phyloP scores from a whole-genome alignment of 1,140 invertebrate genomes.

The Globodera ellingtonae region DNA sequence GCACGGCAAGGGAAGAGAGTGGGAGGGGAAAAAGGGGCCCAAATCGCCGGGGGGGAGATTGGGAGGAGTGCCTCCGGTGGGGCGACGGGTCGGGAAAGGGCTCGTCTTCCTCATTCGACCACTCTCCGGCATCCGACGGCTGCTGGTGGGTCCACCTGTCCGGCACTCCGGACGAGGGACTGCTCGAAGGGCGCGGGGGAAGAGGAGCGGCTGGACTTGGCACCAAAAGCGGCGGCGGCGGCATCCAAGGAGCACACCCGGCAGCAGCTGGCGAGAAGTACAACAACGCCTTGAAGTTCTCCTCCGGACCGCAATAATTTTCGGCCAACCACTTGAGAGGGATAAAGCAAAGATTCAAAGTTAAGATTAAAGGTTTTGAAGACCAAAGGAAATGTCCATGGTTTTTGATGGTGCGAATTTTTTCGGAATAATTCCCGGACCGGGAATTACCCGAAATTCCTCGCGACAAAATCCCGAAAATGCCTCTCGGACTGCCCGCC shows the following conservation, averaged over 20 bases:
- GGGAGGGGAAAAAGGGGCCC: background rate
- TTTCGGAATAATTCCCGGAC: constrained; percentile 33
- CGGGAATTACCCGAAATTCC: constrained; percentile 54
- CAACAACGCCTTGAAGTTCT: constrained; percentile 50
- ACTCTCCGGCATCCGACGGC: background rate
- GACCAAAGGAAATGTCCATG: background rate
- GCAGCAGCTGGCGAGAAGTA: constrained; percentile 51
- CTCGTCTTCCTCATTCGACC: constrained; percentile 1
- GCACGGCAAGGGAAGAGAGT: background rate
- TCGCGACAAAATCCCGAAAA: background rate
- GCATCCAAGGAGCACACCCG: constrained; percentile 20
- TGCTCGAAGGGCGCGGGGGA: background rate
- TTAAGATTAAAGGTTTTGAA: background rate
- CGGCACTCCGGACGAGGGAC: background rate
- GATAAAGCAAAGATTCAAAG: constrained; percentile 4
- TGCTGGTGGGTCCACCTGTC: background rate
- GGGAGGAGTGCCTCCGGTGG: constrained; percentile 16
- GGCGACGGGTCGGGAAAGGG: constrained; percentile 5
- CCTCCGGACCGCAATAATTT: constrained; percentile 55
- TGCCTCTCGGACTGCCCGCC: background rate
- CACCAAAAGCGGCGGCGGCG: background rate
- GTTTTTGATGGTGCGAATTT: background rate
- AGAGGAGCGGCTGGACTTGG: background rate
- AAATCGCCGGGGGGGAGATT: background rate
- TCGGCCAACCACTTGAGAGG: constrained; percentile 39